Evolutionary conservation across 2,113 vertebrate species (phyloP).

Genomic region (Hypanus sabinus): DNA sequence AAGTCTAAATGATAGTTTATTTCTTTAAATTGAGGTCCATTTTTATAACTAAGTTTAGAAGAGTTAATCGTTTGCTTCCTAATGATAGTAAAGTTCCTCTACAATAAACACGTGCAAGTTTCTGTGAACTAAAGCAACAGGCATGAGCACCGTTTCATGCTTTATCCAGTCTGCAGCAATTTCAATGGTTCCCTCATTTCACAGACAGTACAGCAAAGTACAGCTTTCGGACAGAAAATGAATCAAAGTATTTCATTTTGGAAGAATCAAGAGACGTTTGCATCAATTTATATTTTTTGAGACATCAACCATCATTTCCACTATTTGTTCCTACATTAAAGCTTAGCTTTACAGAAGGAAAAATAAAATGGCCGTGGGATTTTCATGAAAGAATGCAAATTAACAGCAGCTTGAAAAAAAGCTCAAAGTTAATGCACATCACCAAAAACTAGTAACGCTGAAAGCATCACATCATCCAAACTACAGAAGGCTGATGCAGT

Average conservation of each 20-base stretch:
- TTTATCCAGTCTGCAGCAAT: conserved; percentile 65
- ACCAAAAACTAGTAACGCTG: conserved; percentile 54
- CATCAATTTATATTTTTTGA: conserved; percentile 59
- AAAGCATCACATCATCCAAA: conserved; percentile 60
- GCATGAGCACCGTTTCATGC: conserved; percentile 64
- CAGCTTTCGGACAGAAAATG: conserved; percentile 64
- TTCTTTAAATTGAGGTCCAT: conserved; percentile 58
- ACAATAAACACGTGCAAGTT: conserved; percentile 62
- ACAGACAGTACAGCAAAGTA: conserved; percentile 68
- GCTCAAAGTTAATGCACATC: conserved; percentile 53
- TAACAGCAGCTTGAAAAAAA: conserved; percentile 54
- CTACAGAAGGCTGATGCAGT: conserved; percentile 50
- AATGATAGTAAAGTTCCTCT: conserved; percentile 64
- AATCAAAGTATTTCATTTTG: conserved; percentile 59
- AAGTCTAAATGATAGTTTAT: conserved; percentile 62
- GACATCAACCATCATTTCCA: conserved; percentile 69
- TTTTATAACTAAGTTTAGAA: conserved; percentile 63
- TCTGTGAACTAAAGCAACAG: conserved; percentile 54
- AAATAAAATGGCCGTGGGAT: conserved; percentile 47
- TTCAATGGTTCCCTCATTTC: conserved; percentile 64
- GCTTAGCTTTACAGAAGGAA: conserved; percentile 71
- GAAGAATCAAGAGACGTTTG: conserved; percentile 51
- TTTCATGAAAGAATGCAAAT: conserved; percentile 47
- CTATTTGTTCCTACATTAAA: conserved; percentile 71
- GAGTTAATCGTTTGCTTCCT: conserved; percentile 58